Conservation (phyloP, 2,113 vertebrate genomes). For the Stegostoma tigrinum region DNA sequence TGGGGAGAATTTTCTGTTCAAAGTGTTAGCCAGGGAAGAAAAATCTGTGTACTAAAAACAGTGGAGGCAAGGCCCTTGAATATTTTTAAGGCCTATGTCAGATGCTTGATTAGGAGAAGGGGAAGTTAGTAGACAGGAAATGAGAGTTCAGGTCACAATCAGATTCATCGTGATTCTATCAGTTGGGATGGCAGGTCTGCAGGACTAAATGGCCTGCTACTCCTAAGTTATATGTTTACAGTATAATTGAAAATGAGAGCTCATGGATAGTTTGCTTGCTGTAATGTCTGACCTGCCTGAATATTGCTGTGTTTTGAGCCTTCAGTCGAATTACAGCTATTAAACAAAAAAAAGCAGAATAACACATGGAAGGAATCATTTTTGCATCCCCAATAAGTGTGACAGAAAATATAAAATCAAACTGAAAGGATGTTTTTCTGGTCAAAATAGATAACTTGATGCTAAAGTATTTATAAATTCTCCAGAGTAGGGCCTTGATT, state of each 20-base stretch:
- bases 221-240: no score
- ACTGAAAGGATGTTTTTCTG: background rate
- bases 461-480: background rate
- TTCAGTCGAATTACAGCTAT: background rate
- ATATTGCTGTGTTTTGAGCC: background rate
- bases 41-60: no score
- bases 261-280: background rate
- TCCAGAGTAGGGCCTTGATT: background rate
- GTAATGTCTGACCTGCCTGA: background rate
- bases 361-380: constrained; percentile 1
- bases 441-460: background rate
- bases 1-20: no score
- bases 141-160: no score
- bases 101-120: no score
- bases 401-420: background rate
- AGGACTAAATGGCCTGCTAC: no score
- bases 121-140: no score
- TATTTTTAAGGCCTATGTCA: no score
- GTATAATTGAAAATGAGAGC: background rate
- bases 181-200: no score
- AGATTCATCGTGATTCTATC: no score
- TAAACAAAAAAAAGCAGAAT: background rate
- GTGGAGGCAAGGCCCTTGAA: no score
- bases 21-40: no score
- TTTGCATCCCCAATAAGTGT: background rate